These are phyloP conservation scores for Barnardius zonarius DNA, from an alignment of 2,113 vertebrate species.

Conservation along the genomic window DNA sequence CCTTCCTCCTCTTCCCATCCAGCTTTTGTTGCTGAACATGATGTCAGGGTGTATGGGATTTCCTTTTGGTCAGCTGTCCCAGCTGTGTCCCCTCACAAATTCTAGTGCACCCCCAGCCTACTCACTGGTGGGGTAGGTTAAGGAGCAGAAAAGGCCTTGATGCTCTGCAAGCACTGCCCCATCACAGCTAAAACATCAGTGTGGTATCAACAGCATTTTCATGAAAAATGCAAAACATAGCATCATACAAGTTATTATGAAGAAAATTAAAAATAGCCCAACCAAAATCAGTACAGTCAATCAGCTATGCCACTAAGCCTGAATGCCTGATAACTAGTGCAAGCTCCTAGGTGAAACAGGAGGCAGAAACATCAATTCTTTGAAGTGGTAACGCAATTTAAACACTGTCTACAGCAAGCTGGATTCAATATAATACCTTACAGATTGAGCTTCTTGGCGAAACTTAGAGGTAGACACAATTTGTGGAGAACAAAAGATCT, in stretches of 20 bases:
- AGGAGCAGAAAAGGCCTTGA: not conserved
- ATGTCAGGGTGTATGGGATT: not conserved
- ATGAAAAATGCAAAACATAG: not conserved
- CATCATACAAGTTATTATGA: not conserved
- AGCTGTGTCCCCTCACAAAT: not conserved
- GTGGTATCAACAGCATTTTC: not conserved
- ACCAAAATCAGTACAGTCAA: not conserved
- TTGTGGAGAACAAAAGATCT: not conserved
- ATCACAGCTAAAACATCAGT: not conserved
- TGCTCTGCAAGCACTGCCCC: not conserved
- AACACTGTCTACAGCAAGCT: not conserved
- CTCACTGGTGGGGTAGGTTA: fast-evolving
- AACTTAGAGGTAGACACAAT: not conserved
- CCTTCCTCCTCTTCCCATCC: not conserved
- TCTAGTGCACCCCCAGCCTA: not conserved
- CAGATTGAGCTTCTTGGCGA: not conserved
- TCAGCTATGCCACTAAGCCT: not conserved
- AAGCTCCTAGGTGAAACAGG: not conserved
- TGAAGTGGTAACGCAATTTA: not conserved
- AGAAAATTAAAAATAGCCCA: not conserved
- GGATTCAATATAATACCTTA: not conserved
- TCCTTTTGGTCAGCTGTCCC: not conserved
- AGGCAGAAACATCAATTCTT: not conserved
- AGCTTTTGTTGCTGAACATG: not conserved
- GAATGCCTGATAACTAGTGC: not conserved